Evolutionary conservation across 2,797 vertebrate genomes (phyloP).

Genomic region (Enteromius viviparus): DNA sequence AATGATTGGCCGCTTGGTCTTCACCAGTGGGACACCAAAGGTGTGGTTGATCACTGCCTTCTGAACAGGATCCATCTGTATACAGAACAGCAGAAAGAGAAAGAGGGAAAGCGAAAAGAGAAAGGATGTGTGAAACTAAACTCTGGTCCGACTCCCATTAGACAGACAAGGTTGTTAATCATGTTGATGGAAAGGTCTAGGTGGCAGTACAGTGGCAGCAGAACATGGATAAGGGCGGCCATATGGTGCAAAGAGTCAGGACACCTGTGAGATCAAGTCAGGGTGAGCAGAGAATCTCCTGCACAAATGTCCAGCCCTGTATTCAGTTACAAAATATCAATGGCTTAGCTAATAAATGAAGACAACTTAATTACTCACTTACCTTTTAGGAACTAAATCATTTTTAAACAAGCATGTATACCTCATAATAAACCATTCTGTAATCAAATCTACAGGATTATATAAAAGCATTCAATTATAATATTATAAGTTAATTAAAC

Average conservation of each 20-base stretch:
- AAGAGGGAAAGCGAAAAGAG: conserved; percentile 32
- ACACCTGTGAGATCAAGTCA: conserved; percentile 39
- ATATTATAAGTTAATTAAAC: no score
- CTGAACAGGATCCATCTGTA: conserved; percentile 94
- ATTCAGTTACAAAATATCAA: conserved; percentile 22
- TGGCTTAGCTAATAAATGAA: conserved; percentile 30
- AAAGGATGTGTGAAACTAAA: conserved; percentile 50
- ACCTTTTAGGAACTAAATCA: conserved; percentile 2
- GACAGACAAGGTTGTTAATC: conserved; percentile 49
- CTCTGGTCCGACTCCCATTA: conserved; percentile 36
- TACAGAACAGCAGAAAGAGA: conserved; percentile 26
- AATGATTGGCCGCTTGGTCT: conserved; percentile 90
- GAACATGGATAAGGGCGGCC: conserved; percentile 32
- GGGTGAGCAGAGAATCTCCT: conserved; percentile 18
- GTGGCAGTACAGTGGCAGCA: conserved; percentile 38
- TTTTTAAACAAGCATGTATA: conserved; percentile 17
- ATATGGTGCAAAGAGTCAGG: conserved; percentile 53
- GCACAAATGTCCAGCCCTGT: background rate
- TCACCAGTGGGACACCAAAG: conserved; percentile 86
- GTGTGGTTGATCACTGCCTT: conserved; percentile 91
- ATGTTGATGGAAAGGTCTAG: conserved; percentile 52
- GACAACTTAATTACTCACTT: conserved; percentile 23
- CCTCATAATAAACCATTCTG: background rate
- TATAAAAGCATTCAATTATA: no score
- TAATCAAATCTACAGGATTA: background rate